A percentile compares a stretch with the other conserved stretches of the same genome.
phyloP scores from a whole-genome alignment of 2,797 vertebrate genomes.

The Odontamblyopus rebecca region DNA sequence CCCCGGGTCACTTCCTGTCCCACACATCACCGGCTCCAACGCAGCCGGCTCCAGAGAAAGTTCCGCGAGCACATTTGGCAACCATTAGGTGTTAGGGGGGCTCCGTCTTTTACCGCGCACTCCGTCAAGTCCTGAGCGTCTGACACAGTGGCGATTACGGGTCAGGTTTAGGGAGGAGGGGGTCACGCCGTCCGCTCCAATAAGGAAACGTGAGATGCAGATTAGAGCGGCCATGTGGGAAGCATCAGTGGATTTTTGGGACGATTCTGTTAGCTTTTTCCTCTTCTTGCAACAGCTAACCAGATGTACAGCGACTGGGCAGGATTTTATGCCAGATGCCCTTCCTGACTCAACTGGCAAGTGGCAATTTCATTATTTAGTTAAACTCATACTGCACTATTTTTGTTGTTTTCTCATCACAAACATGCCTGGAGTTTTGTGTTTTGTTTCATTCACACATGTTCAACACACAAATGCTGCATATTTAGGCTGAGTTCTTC shows the following conservation, averaged over 20 bases:
- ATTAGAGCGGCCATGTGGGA: slow-evolving; percentile 78
- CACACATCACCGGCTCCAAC: slow-evolving; percentile 38
- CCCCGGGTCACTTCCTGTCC: slow-evolving; percentile 60
- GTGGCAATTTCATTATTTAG: too few relatives aligned
- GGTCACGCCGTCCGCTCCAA: slow-evolving; percentile 71
- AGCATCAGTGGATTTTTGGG: slow-evolving; percentile 68
- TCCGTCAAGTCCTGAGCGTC: slow-evolving; percentile 73
- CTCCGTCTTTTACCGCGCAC: slow-evolving; percentile 59
- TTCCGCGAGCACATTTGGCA: slow-evolving; percentile 76
- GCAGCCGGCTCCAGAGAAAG: slow-evolving; percentile 47
- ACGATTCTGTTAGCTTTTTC: slow-evolving; percentile 31
- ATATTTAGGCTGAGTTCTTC: too few relatives aligned
- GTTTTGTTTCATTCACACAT: too few relatives aligned
- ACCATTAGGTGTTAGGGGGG: slow-evolving; percentile 73
- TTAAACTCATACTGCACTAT: too few relatives aligned
- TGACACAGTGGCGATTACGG: slow-evolving; percentile 77
- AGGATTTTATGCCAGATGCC: too few relatives aligned
- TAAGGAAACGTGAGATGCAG: slow-evolving; percentile 73
- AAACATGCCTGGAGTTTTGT: too few relatives aligned
- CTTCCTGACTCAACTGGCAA: too few relatives aligned
- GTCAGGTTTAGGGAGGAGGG: slow-evolving; percentile 61
- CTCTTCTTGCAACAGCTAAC: neutral
- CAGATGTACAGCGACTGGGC: neutral
- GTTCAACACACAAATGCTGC: too few relatives aligned
- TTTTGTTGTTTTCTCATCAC: too few relatives aligned